Evolutionary conservation across 2,888 invertebrate genomes (phyloP).

Genomic region (Platypus cylindrus): DNA sequence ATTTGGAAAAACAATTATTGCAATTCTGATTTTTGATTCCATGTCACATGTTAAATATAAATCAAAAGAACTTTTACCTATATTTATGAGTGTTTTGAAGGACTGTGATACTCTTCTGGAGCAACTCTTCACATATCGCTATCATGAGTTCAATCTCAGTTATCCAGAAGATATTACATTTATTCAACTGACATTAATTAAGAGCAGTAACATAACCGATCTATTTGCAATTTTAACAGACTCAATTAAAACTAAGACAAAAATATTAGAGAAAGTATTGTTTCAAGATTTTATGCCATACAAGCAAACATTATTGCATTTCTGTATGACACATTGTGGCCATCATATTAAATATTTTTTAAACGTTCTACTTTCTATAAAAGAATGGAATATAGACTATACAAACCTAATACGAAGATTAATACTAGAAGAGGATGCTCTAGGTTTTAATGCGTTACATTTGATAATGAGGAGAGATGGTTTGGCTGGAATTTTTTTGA

Average conservation of each 20-base stretch:
- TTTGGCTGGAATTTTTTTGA: not conserved
- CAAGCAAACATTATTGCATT: not conserved
- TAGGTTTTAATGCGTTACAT: not conserved
- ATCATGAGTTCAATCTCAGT: not conserved
- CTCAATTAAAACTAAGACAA: not conserved
- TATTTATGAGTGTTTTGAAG: no score
- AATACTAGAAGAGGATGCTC: not conserved
- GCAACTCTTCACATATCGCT: not conserved
- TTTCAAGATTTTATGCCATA: not conserved
- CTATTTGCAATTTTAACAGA: no score
- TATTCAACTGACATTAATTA: no score
- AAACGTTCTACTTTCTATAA: no score
- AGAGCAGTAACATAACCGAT: no score
- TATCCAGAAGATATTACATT: not conserved
- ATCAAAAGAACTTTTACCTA: no score
- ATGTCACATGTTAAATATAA: no score
- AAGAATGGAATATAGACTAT: not conserved
- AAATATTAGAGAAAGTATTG: not conserved
- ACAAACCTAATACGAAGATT: not conserved
- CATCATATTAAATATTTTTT: not conserved
- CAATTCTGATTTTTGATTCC: no score
- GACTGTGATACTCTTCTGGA: not conserved
- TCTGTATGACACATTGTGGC: no score
- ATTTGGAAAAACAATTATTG: slow-evolving; percentile 1
- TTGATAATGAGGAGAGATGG: not conserved